A percentile compares a stretch with the other conserved stretches of the same genome.
These are phyloP conservation scores for Apamea epomidion DNA, from an alignment of 2,888 invertebrate species.

Conservation along the genomic window DNA sequence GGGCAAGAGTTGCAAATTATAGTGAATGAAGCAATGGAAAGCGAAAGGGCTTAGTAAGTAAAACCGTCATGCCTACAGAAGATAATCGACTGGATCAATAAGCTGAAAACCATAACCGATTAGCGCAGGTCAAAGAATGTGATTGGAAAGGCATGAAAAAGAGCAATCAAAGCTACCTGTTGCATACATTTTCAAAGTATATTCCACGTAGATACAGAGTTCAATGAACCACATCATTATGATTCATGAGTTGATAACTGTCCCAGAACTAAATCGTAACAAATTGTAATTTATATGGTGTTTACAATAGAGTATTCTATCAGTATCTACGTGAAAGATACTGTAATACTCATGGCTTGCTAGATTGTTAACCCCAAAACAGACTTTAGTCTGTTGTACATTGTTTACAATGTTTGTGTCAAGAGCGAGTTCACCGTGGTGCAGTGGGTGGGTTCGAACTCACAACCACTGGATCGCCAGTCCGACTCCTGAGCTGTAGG, in stretches of 20 bases:
- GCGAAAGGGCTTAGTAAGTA: not conserved
- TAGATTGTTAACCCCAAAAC: slow-evolving; percentile 26
- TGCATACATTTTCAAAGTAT: slow-evolving; percentile 35
- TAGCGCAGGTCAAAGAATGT: not conserved
- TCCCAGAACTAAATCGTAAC: slow-evolving; percentile 26
- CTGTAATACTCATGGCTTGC: slow-evolving; percentile 17
- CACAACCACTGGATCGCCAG: slow-evolving; percentile 51
- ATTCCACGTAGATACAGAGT: slow-evolving; percentile 47
- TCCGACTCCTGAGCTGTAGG: slow-evolving; percentile 48
- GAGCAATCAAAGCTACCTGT: slow-evolving; percentile 16
- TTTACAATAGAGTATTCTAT: slow-evolving; percentile 26
- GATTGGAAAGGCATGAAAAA: slow-evolving; percentile 25
- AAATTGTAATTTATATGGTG: slow-evolving; percentile 47
- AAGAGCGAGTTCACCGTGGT: slow-evolving; percentile 42
- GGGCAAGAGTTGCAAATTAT: not conserved
- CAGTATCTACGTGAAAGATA: slow-evolving; percentile 35
- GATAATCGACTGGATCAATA: not conserved
- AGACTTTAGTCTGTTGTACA: too few relatives aligned
- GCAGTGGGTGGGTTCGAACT: slow-evolving; percentile 53
- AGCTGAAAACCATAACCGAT: slow-evolving; percentile 30
- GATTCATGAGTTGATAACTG: slow-evolving; percentile 48
- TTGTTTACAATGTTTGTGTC: slow-evolving; percentile 37
- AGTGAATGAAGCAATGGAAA: not conserved
- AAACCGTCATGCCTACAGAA: slow-evolving; percentile 3
- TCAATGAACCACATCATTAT: slow-evolving; percentile 31